These are phyloP conservation scores for Acrossocheilus wenchowensis DNA, from an alignment of 2,797 vertebrate genomes.

Conservation along the genomic window DNA sequence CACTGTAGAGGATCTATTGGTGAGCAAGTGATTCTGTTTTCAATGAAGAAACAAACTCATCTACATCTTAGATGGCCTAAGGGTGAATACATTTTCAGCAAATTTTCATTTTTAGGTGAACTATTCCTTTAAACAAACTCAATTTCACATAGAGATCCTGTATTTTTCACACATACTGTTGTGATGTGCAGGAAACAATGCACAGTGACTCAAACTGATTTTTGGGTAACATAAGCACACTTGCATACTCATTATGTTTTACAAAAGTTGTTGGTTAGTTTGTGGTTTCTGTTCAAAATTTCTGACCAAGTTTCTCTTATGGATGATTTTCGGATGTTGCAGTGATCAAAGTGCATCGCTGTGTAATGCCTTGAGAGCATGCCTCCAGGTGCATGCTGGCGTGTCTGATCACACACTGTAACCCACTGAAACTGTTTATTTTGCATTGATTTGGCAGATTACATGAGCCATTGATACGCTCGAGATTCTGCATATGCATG, in stretches of 20 bases:
- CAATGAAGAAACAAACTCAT: neutral
- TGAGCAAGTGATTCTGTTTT: neutral
- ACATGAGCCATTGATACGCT: conserved; percentile 65
- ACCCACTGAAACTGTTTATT: conserved; percentile 77
- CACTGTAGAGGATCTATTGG: neutral
- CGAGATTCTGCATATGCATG: conserved; percentile 59
- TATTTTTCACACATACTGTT: neutral
- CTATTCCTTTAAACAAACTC: neutral
- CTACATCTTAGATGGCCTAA: too few species aligned
- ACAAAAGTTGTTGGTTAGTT: neutral
- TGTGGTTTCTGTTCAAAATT: neutral
- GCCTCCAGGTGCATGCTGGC: conserved; percentile 72
- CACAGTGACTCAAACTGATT: neutral
- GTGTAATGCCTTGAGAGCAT: conserved; percentile 58
- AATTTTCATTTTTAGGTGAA: neutral
- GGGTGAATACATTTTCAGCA: neutral
- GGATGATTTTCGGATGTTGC: neutral
- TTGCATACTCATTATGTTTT: neutral
- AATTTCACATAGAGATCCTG: neutral
- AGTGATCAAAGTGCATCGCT: neutral
- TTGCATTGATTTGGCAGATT: conserved; percentile 79
- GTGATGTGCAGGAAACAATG: neutral
- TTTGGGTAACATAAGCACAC: neutral
- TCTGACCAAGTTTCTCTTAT: neutral
- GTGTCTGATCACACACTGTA: conserved; percentile 75